Evolutionary conservation across 2,888 invertebrate species (phyloP).

Genomic region (Ischnura elegans): DNA sequence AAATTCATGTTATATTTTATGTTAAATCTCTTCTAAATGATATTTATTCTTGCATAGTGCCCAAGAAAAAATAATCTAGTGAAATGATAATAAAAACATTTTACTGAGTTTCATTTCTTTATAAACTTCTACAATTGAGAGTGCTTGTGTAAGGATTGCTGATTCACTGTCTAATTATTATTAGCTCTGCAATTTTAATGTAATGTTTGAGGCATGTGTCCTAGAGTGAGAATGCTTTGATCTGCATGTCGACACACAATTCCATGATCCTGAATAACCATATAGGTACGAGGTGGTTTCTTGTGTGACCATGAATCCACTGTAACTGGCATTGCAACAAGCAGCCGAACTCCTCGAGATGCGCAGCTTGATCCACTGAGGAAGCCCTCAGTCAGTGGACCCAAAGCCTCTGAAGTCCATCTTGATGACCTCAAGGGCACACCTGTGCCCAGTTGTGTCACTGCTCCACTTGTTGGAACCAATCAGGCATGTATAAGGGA

Average conservation of each 20-base stretch:
- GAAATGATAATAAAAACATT: too few species aligned
- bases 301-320: constrained; percentile 83
- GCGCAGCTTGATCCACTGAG: constrained; percentile 74
- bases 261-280: constrained; percentile 53
- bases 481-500: constrained; percentile 53
- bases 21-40: too few species aligned
- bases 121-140: not conserved
- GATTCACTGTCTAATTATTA: not conserved
- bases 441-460: constrained; percentile 50
- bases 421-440: constrained; percentile 72
- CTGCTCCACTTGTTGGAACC: constrained; percentile 56
- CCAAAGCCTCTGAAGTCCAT: constrained; percentile 7
- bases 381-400: constrained; percentile 20
- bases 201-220: not conserved
- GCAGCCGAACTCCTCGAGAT: constrained; percentile 76
- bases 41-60: too few species aligned
- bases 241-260: constrained; percentile 14
- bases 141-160: not conserved
- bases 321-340: constrained; percentile 81
- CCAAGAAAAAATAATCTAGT: too few species aligned
- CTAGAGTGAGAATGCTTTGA: not conserved
- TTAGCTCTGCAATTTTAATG: not conserved
- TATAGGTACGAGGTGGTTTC: constrained; percentile 90
- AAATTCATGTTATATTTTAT: too few species aligned
- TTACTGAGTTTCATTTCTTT: too few species aligned